A percentile compares a stretch with the other conserved stretches of the same genome.
Conservation (phyloP, 2,888 invertebrate genomes). For the Acleris cristana region DNA sequence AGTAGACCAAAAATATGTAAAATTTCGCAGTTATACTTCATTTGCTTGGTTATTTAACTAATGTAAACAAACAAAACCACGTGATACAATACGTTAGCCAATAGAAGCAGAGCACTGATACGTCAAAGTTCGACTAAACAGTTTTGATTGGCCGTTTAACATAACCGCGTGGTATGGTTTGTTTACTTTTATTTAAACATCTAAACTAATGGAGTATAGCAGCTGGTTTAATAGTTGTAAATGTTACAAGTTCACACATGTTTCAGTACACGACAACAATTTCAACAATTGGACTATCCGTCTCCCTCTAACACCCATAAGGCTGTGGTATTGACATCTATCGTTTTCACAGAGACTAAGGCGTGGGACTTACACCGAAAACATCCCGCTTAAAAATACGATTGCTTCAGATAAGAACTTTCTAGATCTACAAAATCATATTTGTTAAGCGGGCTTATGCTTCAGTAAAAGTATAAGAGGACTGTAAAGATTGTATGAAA, state of each 20-base stretch:
- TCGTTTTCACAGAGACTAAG: slow-evolving; percentile 23
- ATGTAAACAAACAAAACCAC: no score
- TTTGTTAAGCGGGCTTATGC: background rate
- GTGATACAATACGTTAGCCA: no score
- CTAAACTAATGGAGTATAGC: no score
- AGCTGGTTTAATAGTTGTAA: no score
- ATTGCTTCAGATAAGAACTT: background rate
- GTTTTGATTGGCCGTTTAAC: no score
- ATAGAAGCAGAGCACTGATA: no score
- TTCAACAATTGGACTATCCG: slow-evolving; percentile 16
- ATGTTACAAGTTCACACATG: background rate
- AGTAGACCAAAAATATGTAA: no score
- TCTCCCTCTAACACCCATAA: slow-evolving; percentile 26
- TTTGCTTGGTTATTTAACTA: no score
- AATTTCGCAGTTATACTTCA: no score
- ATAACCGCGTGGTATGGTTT: no score
- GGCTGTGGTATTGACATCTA: slow-evolving; percentile 25
- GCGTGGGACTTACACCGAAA: slow-evolving; percentile 16
- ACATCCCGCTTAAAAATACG: background rate
- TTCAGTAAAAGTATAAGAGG: slow-evolving; percentile 1
- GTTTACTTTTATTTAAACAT: no score
- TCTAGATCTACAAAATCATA: background rate
- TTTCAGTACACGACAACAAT: slow-evolving; percentile 3
- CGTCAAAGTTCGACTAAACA: no score
- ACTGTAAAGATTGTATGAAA: background rate